Evolutionary conservation across 2,797 vertebrate genomes (phyloP).

Genomic region (Cuculus canorus): DNA sequence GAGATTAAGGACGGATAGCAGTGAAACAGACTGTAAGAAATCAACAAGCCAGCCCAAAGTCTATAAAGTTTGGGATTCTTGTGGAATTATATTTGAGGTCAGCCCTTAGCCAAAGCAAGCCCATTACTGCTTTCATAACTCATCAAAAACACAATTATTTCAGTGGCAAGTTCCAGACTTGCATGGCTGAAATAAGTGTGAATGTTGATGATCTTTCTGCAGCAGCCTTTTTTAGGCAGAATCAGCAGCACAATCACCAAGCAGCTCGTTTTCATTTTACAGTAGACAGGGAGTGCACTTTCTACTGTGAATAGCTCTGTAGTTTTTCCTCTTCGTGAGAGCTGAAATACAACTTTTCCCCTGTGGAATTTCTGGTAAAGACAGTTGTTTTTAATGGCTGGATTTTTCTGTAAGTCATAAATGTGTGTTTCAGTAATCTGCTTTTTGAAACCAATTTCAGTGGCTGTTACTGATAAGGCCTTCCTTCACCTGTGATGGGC

Average conservation of each 20-base stretch:
- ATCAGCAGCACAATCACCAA: background rate
- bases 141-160: background rate
- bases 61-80: slow-evolving; percentile 8
- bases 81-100: background rate
- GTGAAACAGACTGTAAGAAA: background rate
- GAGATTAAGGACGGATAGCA: background rate
- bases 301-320: slow-evolving; percentile 32
- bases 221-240: slow-evolving; percentile 1
- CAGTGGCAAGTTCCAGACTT: background rate
- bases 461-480: background rate
- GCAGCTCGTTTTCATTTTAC: background rate
- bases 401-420: slow-evolving; percentile 2
- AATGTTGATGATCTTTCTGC: background rate
- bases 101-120: background rate
- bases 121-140: background rate
- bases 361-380: slow-evolving; percentile 53
- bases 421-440: slow-evolving; percentile 48
- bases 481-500: background rate
- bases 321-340: slow-evolving; percentile 61
- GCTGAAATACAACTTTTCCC: slow-evolving; percentile 36
- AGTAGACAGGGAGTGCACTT: background rate
- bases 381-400: slow-evolving; percentile 49
- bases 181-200: background rate
- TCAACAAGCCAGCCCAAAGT: background rate
- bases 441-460: slow-evolving; percentile 22